Evolutionary conservation across 2,888 invertebrate species (phyloP), one percentile per base, ranked within the genome.

Genomic region (Hedychridium roseum): DNA sequence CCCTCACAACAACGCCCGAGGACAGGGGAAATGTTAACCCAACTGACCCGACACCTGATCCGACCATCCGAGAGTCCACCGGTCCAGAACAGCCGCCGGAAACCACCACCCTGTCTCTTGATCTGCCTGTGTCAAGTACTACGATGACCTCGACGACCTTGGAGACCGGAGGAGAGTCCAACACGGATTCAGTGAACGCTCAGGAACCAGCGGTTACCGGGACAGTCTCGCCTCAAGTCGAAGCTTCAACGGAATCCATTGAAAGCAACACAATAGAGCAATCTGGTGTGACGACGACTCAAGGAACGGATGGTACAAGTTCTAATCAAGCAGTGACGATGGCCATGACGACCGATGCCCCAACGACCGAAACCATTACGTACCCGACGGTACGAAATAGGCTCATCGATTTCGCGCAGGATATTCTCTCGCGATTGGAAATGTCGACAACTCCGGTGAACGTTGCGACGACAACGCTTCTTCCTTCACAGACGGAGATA

Each of bases 361-460:
- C 41, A 2, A 62, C 57, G 12, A 59, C 62, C 0, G 59, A 54
- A 15, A 23, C 41, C 1, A 38, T 44, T 1, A 45, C 50, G 15
- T 43, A 34, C n/a, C 15, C 55, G 1, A 61, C 60, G 3, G 18
- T 40, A n/a, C 51, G 54, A 5, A 52, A 11, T 2, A 51, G 47
- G n/a, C 3, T 63, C 15, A 58, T 63, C 15, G 63, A 63, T 20
- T 52, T 60, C 14, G 60, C 63, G 4, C 54, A 60, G 16, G 54
- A 63, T 6, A 63, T 63, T 16, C 18, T 63, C 21, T 51, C 44
- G 1, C 53, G 46, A 6, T 38, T 63, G 30, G 55, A 56, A 43
- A 42, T 12, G 3, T 15, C 40, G 4, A 12, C 48, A 15, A 43
- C 5, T 28, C 21, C 12, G 9, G 16, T 3, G 7, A 27, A n/a